Evolutionary conservation across 2,797 vertebrate species (phyloP), one percentile per base, ranked within the genome.

Genomic region (Eospalax fontanierii): DNA sequence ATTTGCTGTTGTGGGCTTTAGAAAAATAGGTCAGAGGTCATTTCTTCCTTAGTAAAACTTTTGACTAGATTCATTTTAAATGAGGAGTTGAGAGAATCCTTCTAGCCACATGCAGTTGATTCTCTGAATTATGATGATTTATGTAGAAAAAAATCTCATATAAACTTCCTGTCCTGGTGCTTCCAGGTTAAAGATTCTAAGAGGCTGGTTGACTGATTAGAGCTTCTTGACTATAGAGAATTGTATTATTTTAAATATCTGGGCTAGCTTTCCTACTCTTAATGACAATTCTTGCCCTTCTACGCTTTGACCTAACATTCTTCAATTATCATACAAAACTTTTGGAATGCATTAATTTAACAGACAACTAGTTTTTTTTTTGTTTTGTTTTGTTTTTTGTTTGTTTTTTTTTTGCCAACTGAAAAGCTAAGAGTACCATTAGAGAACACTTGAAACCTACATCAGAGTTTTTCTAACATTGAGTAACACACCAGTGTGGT

Each of bases 31-130:
- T 8, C 14, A 57, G 26, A 15, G 85, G 6, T 65, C 59, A 65
- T 24, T 33, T 1, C 21, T 6, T 79, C 33, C 4, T 35, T 6
- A 75, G 6, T 33, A 38, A 71, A 70, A 73, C 12, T 15, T 3
- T 18, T 79, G 65, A 22, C 10, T 24, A 54, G 2, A 1, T 38
- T 68, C 61, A 24, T 28, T 59, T 82, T 82, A 78, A 81, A 59
- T 68, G 19, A 63, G 26, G 5, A 21, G 4, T 46, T 66, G 21
- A 81, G 15, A 94, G 26, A 54, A 2, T 1, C 11, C 33, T 22
- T 0, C 9, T 24, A 11, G 24, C 8, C 21, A 16, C 0, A 33
- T 78, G 8, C 6, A 6, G 18, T 1, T 10, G 9, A 81, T 63
- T 19, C 3, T 21, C 16, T 86, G 87, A 95, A 57, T 71, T 80